Conservation (phyloP, 2,888 invertebrate genomes). For the Netelia virgata region DNA sequence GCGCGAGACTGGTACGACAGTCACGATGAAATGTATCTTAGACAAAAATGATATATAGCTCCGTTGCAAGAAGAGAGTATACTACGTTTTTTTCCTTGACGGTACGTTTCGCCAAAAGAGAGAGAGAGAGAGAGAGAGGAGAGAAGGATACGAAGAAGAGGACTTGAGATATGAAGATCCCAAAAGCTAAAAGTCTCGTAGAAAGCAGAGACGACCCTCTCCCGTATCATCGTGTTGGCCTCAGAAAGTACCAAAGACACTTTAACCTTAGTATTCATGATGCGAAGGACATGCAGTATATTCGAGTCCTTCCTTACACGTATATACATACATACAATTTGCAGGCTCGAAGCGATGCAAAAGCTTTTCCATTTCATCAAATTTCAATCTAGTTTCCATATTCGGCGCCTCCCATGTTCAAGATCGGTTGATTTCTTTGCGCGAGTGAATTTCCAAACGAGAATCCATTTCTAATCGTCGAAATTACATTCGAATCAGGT, state of each 20-base stretch:
- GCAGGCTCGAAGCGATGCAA: background rate
- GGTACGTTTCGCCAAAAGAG: background rate
- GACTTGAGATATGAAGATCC: constrained; percentile 20
- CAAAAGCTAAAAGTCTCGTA: constrained; percentile 48
- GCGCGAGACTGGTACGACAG: constrained; percentile 23
- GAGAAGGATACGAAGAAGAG: background rate
- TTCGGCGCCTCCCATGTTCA: too few relatives aligned
- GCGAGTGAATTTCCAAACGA: too few relatives aligned
- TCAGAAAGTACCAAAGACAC: constrained; percentile 54
- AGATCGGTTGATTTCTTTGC: too few relatives aligned
- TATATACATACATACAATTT: constrained; percentile 23
- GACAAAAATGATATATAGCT: constrained; percentile 41
- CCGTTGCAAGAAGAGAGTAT: background rate
- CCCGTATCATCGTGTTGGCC: constrained; percentile 4
- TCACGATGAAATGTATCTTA: constrained; percentile 47
- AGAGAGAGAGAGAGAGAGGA: background rate
- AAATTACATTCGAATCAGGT: too few relatives aligned
- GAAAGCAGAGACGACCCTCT: constrained; percentile 49
- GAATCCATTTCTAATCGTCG: too few relatives aligned
- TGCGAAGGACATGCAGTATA: constrained; percentile 39
- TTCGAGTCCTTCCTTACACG: constrained; percentile 26
- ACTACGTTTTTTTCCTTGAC: background rate
- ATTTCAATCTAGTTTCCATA: too few relatives aligned
- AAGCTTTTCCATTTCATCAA: background rate
- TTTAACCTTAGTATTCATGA: constrained; percentile 54